A percentile compares a stretch with the other conserved stretches of the same genome.
phyloP scores from a whole-genome alignment of 2,888 invertebrate species.

The Coenonympha glycerion region DNA sequence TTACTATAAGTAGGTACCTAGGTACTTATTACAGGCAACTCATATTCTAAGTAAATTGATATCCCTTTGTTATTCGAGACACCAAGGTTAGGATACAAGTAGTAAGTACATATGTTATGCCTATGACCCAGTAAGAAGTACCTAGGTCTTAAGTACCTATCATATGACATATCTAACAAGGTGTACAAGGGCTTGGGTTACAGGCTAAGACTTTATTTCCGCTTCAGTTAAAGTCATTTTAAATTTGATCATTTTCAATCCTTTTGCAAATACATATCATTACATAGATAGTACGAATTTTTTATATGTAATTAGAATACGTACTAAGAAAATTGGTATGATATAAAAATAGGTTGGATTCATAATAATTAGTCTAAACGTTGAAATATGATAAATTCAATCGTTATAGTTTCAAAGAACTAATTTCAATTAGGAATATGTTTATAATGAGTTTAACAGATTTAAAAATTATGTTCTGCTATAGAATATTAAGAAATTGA shows the following conservation, averaged over 20 bases:
- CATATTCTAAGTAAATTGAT: slow-evolving; percentile 2
- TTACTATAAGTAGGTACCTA: neutral
- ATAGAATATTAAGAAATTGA: too few relatives aligned
- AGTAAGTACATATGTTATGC: too few relatives aligned
- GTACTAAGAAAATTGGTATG: too few relatives aligned
- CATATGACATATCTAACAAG: neutral
- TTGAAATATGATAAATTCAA: too few relatives aligned
- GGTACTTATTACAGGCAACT: neutral
- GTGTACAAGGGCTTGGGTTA: slow-evolving; percentile 1
- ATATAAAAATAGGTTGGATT: too few relatives aligned
- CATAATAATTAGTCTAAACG: too few relatives aligned
- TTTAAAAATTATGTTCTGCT: too few relatives aligned
- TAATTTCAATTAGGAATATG: too few relatives aligned
- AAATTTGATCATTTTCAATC: neutral
- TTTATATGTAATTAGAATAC: too few relatives aligned
- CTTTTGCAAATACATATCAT: neutral
- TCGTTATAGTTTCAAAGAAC: too few relatives aligned
- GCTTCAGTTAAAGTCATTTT: neutral
- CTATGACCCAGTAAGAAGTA: neutral
- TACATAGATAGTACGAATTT: neutral
- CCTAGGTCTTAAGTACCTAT: neutral
- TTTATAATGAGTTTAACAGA: too few relatives aligned
- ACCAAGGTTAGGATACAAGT: slow-evolving; percentile 23
- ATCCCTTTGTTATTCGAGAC: slow-evolving; percentile 22
- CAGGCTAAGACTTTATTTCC: neutral